These are phyloP conservation scores for Pentalonia nigronervosa DNA, from an alignment of 1,140 invertebrate genomes.

Conservation along the genomic window DNA sequence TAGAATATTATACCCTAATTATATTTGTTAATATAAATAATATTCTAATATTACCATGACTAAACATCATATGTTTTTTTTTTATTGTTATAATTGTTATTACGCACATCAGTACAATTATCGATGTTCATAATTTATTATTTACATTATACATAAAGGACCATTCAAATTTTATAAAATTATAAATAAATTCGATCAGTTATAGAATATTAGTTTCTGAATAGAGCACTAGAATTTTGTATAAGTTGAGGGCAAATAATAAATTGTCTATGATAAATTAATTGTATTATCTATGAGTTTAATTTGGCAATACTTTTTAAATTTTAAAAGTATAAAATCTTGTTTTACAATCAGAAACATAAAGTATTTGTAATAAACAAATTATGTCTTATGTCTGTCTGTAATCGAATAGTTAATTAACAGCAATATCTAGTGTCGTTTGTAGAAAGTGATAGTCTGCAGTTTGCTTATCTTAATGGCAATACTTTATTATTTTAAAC, in stretches of 20 bases:
- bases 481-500: constrained; percentile 15
- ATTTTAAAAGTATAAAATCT: background rate
- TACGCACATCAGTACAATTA: background rate
- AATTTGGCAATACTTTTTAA: background rate
- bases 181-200: background rate
- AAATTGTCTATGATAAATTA: background rate
- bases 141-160: background rate
- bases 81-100: background rate
- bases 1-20: background rate
- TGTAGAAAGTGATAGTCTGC: background rate
- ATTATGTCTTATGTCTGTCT: background rate
- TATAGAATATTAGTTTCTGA: background rate
- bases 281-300: background rate
- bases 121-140: background rate
- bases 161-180: background rate
- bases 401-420: background rate
- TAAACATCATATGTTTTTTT: background rate
- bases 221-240: background rate
- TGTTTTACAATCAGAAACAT: background rate
- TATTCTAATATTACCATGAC: background rate
- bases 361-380: background rate
- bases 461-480: constrained; percentile 17
- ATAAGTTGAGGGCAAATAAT: background rate
- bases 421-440: background rate
- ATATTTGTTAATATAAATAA: background rate